Conservation (phyloP, 2,888 invertebrate genomes). For the Trichacis sp. region DNA sequence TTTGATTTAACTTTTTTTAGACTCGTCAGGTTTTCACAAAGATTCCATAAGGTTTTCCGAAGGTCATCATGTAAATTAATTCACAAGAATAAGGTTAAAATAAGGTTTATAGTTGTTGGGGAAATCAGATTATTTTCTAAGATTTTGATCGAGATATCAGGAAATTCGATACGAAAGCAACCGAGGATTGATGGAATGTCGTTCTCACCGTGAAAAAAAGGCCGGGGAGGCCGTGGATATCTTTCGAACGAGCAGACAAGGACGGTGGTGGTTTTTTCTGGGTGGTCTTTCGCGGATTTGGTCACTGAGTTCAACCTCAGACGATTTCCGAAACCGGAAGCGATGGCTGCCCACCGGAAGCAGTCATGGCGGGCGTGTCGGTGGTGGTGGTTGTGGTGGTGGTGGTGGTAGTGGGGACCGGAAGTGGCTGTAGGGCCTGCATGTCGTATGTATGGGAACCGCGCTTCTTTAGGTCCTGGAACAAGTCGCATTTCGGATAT, state of each 20-base stretch:
- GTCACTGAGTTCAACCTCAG: conserved; percentile 60
- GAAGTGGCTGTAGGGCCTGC: conserved; percentile 68
- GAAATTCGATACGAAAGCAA: conserved; percentile 34
- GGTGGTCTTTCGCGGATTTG: conserved; percentile 48
- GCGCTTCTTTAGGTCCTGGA: conserved; percentile 69
- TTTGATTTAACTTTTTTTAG: too few relatives aligned
- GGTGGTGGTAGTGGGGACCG: conserved; percentile 57
- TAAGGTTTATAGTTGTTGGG: too few relatives aligned
- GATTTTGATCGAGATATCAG: too few relatives aligned
- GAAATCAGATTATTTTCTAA: too few relatives aligned
- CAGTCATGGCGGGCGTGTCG: conserved; percentile 63
- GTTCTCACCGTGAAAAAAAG: conserved; percentile 63
- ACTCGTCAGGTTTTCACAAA: too few relatives aligned
- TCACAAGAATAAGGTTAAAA: too few relatives aligned
- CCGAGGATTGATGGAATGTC: conserved; percentile 31
- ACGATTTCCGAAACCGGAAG: conserved; percentile 64
- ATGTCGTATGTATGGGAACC: conserved; percentile 68
- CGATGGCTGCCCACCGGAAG: conserved; percentile 60
- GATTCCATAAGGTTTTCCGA: too few relatives aligned
- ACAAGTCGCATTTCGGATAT: conserved; percentile 64
- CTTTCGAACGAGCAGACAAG: conserved; percentile 54
- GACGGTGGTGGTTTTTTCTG: conserved; percentile 50
- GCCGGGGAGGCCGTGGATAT: conserved; percentile 55
- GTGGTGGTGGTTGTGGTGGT: conserved; percentile 54
- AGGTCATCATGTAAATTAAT: too few relatives aligned